Conservation (phyloP, 1,140 invertebrate genomes). For the Orchesella cincta region DNA sequence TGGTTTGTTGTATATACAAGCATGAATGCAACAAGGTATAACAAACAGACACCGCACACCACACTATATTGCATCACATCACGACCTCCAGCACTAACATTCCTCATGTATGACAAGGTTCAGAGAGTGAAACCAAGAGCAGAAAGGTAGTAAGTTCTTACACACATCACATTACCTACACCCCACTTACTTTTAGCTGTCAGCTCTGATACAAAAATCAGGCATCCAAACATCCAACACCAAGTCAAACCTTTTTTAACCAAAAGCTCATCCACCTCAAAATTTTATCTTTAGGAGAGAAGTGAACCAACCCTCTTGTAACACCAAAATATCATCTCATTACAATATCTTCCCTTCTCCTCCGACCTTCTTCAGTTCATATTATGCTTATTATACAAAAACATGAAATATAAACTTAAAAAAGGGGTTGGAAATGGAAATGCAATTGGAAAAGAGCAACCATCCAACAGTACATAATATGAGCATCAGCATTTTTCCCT, state of each 20-base stretch:
- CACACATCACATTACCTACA: background rate
- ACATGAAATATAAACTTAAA: background rate
- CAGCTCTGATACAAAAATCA: conserved; percentile 20
- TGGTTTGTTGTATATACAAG: background rate
- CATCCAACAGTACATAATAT: background rate
- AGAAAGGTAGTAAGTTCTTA: background rate
- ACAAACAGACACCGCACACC: background rate
- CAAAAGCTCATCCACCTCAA: background rate
- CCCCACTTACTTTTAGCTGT: background rate
- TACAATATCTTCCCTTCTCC: background rate
- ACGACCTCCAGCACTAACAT: conserved; percentile 20
- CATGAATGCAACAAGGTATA: background rate
- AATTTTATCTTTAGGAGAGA: background rate
- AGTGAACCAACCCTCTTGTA: conserved; percentile 22
- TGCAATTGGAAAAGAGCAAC: background rate
- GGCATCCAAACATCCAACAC: background rate
- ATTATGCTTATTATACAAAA: background rate
- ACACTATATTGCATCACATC: background rate
- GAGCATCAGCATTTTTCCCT: background rate
- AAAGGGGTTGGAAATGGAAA: background rate
- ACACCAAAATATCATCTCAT: conserved; percentile 27
- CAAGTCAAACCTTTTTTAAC: background rate
- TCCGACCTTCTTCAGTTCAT: background rate
- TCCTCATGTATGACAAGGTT: conserved; percentile 1
- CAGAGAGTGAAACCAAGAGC: background rate